These are phyloP conservation scores for Tautogolabrus adspersus DNA, from an alignment of 2,113 vertebrate species.

Conservation along the genomic window DNA sequence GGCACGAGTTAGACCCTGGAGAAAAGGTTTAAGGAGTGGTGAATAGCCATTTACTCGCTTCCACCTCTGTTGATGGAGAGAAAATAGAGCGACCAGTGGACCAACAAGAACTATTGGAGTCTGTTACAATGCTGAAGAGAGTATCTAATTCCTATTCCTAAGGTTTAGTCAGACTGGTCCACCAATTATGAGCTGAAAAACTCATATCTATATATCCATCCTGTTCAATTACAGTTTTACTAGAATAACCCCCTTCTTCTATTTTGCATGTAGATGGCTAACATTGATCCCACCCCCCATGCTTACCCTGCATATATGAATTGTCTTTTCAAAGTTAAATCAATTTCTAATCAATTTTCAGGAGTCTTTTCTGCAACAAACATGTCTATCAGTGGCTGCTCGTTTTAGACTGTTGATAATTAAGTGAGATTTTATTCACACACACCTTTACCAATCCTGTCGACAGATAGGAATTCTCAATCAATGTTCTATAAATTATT, in stretches of 20 bases:
- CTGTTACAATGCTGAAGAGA: conserved; percentile 65
- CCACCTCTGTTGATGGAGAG: conserved; percentile 70
- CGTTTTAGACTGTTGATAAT: conserved; percentile 32
- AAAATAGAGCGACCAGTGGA: conserved; percentile 68
- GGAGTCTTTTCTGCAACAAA: conserved; percentile 31
- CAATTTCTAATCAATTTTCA: conserved; percentile 67
- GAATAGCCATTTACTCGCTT: conserved; percentile 77
- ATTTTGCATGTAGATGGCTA: conserved; percentile 39
- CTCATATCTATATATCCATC: conserved; percentile 16
- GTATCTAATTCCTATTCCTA: conserved; percentile 63
- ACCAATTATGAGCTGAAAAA: conserved; percentile 27
- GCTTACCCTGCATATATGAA: conserved; percentile 57
- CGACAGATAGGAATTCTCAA: not conserved
- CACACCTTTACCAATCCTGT: not conserved
- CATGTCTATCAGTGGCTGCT: conserved; percentile 46
- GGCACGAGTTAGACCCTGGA: conserved; percentile 69
- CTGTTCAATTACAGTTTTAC: not conserved
- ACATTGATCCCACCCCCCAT: conserved; percentile 60
- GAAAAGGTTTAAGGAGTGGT: conserved; percentile 78
- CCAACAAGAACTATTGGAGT: conserved; percentile 60
- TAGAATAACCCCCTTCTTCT: conserved; percentile 24
- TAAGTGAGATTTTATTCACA: conserved; percentile 43
- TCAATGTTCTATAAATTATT: not conserved
- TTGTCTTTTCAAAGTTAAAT: conserved; percentile 71
- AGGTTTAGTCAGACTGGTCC: conserved; percentile 1